phyloP scores from a whole-genome alignment of 2,113 vertebrate genomes.

The Lagopus leucura region DNA sequence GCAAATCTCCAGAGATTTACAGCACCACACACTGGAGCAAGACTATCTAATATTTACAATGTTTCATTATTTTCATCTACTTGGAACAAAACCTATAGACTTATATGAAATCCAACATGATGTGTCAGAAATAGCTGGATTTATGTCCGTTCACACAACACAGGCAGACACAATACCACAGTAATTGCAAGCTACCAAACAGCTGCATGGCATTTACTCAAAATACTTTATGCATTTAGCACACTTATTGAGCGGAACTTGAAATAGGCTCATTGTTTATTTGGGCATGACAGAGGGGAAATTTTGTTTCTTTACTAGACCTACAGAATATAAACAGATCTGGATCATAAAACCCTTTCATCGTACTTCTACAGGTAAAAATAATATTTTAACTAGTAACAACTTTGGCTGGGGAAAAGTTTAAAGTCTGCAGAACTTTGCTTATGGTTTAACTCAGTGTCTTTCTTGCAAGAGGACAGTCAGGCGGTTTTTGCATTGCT shows the following conservation, averaged over 20 bases:
- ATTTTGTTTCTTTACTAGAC: slow-evolving; percentile 3
- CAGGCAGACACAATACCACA: slow-evolving; percentile 28
- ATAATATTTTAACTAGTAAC: background rate
- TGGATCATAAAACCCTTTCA: background rate
- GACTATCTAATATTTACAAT: slow-evolving; percentile 68
- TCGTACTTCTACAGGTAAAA: slow-evolving; percentile 15
- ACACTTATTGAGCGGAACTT: slow-evolving; percentile 57
- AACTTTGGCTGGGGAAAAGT: background rate
- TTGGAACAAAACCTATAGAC: slow-evolving; percentile 40
- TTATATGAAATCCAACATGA: slow-evolving; percentile 20
- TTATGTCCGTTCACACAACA: slow-evolving; percentile 26
- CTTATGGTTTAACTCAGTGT: background rate
- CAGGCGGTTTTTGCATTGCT: background rate
- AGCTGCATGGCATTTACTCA: slow-evolving; percentile 65
- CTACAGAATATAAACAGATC: background rate
- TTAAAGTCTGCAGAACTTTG: slow-evolving; percentile 10
- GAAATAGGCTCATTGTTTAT: slow-evolving; percentile 58
- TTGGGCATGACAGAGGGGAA: slow-evolving; percentile 23
- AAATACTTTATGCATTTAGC: slow-evolving; percentile 70
- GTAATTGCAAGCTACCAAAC: slow-evolving; percentile 65
- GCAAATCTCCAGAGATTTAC: slow-evolving; percentile 69
- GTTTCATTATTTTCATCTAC: slow-evolving; percentile 47
- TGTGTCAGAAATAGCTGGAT: slow-evolving; percentile 65
- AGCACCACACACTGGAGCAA: slow-evolving; percentile 38
- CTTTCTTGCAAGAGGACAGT: background rate